Conservation (phyloP, 2,888 invertebrate species). For the Thelaira solivaga region DNA sequence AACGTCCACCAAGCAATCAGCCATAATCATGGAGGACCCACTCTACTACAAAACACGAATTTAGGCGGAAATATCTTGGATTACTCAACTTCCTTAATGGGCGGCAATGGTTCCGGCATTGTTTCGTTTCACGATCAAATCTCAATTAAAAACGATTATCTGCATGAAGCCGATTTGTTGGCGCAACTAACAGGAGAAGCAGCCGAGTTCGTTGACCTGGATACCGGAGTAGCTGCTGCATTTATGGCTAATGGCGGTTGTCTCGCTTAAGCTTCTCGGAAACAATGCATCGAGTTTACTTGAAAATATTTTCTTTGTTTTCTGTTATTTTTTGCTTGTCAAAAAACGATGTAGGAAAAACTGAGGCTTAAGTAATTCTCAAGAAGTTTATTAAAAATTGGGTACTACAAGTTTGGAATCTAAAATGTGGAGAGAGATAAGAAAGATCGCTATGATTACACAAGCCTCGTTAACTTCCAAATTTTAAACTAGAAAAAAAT, state of each 20-base stretch:
- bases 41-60: conserved; percentile 64
- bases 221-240: conserved; percentile 74
- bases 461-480: conserved; percentile 40
- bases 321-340: conserved; percentile 64
- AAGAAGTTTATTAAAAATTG: conserved; percentile 12
- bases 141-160: conserved; percentile 73
- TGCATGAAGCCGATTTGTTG: conserved; percentile 72
- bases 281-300: conserved; percentile 37
- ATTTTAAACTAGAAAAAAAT: no score
- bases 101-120: conserved; percentile 64
- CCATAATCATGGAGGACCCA: conserved; percentile 68
- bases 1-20: conserved; percentile 70
- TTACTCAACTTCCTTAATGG: conserved; percentile 65
- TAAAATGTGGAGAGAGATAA: conserved; percentile 33
- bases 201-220: conserved; percentile 76
- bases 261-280: conserved; percentile 71
- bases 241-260: conserved; percentile 76
- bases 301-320: conserved; percentile 54
- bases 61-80: conserved; percentile 64
- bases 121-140: conserved; percentile 74
- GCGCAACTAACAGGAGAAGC: conserved; percentile 73
- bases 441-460: conserved; percentile 28
- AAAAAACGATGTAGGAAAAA: conserved; percentile 57
- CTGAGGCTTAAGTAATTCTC: conserved; percentile 63
- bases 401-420: conserved; percentile 2